These are phyloP conservation scores for Himalopsyche japonica DNA, from an alignment of 2,888 invertebrate species.

Conservation along the genomic window DNA sequence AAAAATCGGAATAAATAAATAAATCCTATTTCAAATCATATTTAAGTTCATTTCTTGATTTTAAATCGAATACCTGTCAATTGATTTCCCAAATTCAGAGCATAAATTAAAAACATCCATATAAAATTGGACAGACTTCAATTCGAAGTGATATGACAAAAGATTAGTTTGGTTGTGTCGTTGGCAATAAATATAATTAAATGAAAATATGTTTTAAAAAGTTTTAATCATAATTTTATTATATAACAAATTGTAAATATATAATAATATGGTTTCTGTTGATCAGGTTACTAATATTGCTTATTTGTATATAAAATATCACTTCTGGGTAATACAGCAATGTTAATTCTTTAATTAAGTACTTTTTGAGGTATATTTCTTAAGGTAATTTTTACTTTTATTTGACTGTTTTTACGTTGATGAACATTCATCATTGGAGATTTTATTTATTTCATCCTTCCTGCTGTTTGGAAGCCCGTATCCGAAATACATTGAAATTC, in stretches of 20 bases:
- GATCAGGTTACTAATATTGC: background rate
- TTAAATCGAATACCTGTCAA: no score
- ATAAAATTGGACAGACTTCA: no score
- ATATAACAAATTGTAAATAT: background rate
- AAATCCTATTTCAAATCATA: no score
- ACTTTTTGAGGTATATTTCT: background rate
- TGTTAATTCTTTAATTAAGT: background rate
- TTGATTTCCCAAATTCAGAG: no score
- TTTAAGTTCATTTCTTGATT: no score
- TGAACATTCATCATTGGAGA: background rate
- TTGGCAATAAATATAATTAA: background rate
- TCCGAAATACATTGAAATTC: slow-evolving; percentile 70
- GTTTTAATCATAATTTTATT: background rate
- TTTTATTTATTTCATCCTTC: slow-evolving; percentile 9
- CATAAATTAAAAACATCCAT: no score
- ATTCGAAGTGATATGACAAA: no score
- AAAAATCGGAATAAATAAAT: no score
- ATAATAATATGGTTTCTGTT: background rate
- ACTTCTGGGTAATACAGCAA: background rate
- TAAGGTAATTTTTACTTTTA: background rate
- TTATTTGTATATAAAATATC: background rate
- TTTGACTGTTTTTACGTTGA: background rate
- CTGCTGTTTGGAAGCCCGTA: slow-evolving; percentile 66
- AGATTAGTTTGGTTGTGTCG: no score
- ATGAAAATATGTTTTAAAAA: background rate